These are phyloP conservation scores for Poecile atricapillus DNA, from an alignment of 2,113 vertebrate genomes.

Conservation along the genomic window DNA sequence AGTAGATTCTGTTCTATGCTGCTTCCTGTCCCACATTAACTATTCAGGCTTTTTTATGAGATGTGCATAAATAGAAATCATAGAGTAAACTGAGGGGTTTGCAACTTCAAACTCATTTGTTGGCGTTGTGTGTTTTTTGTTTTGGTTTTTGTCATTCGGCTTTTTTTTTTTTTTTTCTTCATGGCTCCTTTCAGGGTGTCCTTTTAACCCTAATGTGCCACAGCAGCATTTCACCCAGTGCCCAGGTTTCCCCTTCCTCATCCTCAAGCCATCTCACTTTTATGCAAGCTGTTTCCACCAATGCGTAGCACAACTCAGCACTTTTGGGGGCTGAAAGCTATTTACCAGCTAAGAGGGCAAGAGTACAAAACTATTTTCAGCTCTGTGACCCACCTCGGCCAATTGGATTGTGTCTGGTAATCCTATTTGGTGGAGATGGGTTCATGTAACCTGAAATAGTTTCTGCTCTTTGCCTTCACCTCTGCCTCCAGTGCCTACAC, in stretches of 20 bases:
- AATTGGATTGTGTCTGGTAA: slow-evolving; percentile 58
- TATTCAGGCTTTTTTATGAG: background rate
- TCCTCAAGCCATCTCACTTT: background rate
- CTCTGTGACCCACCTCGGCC: background rate
- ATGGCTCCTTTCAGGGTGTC: background rate
- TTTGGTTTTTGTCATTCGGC: background rate
- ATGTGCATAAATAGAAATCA: background rate
- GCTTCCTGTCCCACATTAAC: background rate
- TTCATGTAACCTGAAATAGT: slow-evolving; percentile 35
- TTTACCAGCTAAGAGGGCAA: slow-evolving; percentile 53
- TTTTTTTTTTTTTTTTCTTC: background rate
- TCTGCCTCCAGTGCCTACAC: fast-evolving
- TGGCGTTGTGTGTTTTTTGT: background rate
- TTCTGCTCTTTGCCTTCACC: slow-evolving; percentile 15
- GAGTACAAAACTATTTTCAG: slow-evolving; percentile 56
- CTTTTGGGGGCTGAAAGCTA: slow-evolving; percentile 34
- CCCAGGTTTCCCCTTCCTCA: background rate
- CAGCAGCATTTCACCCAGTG: background rate
- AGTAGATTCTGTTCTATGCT: background rate
- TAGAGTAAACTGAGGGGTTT: background rate
- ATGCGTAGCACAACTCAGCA: slow-evolving; percentile 9
- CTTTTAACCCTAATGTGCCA: background rate
- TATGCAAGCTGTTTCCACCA: background rate
- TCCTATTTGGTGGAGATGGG: slow-evolving; percentile 54
- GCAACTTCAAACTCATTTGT: background rate